phyloP scores from a whole-genome alignment of 2,797 vertebrate genomes.

The Gymnopithys bicolor region DNA sequence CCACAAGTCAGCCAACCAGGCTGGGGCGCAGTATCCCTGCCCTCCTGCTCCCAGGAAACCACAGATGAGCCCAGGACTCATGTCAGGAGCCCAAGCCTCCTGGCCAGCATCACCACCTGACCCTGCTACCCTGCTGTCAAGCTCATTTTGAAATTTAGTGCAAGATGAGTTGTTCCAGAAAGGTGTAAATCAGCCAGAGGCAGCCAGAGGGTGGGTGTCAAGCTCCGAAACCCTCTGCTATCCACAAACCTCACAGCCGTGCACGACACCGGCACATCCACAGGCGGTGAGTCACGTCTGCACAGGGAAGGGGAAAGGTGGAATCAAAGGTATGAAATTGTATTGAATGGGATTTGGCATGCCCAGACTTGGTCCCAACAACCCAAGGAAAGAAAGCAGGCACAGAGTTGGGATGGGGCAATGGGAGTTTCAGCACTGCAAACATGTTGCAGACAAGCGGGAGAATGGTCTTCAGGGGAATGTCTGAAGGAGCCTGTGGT shows the following conservation, averaged over 20 bases:
- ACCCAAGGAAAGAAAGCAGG: not conserved
- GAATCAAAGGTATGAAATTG: not conserved
- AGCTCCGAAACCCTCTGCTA: not conserved
- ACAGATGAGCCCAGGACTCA: not conserved
- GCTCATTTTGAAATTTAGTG: not conserved
- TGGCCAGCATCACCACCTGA: not conserved
- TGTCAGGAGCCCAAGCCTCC: rapidly evolving
- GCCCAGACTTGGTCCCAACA: slow-evolving; percentile 26
- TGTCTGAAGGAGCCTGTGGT: not conserved
- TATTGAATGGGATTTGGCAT: not conserved
- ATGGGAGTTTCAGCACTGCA: not conserved
- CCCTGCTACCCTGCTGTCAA: not conserved
- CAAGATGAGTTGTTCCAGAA: not conserved
- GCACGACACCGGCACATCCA: not conserved
- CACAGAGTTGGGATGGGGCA: not conserved
- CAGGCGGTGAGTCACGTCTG: not conserved
- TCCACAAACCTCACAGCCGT: rapidly evolving
- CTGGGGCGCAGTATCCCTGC: not conserved
- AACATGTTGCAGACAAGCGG: not conserved
- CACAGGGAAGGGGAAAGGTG: not conserved
- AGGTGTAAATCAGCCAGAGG: not conserved
- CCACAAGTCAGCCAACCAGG: not conserved
- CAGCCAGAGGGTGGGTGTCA: not conserved
- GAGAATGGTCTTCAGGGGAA: not conserved
- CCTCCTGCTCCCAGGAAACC: not conserved